Evolutionary conservation across 1,140 invertebrate genomes (phyloP), one percentile per base, ranked within the genome.

Genomic region (Bradynema listronoti): DNA sequence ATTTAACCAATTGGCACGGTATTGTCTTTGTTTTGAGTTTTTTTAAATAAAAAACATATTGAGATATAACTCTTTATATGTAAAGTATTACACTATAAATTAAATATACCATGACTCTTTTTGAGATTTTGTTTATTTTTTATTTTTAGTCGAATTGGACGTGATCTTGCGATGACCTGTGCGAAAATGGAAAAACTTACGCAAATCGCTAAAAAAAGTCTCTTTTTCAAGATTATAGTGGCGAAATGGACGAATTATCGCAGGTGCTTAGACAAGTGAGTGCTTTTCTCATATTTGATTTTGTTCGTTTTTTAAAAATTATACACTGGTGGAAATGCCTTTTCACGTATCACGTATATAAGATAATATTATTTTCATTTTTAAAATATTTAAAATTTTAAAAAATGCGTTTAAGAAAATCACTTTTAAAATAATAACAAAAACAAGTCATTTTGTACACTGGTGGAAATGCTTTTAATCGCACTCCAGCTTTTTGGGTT

Each of bases 121-220:
- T n/a, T n/a, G n/a, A n/a, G n/a, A n/a, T n/a, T n/a, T n/a, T n/a
- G n/a, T n/a, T n/a, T n/a, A n/a, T n/a, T n/a, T n/a, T n/a, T n/a
- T n/a, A n/a, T n/a, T 80, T 79, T 49, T 56, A 91, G 90, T 81
- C 86, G 86, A 70, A 91, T 98, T 66, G 91, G 93, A 52, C 88
- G 87, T 79, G 93, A 97, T 78, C 88, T 98, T 60, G 87, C 87
- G 45, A 91, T 88, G 77, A 96, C 93, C 29, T 98, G 91, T 82
- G 85, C 89, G 29, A 98, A 97, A 81, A 81, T 98, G 70, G 92
- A 97, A 79, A 96, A 97, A 80, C 82, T 97, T 50, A 90, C 92
- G 43, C 80, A 92, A 92, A 89, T 97, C 84, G 92, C 93, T 4
- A 96, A 95, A 87, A 88, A 72, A 94, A 92, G 80, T 93, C 91